These are phyloP conservation scores for Autographa pulchrina DNA, from an alignment of 2,888 invertebrate species.

Conservation along the genomic window DNA sequence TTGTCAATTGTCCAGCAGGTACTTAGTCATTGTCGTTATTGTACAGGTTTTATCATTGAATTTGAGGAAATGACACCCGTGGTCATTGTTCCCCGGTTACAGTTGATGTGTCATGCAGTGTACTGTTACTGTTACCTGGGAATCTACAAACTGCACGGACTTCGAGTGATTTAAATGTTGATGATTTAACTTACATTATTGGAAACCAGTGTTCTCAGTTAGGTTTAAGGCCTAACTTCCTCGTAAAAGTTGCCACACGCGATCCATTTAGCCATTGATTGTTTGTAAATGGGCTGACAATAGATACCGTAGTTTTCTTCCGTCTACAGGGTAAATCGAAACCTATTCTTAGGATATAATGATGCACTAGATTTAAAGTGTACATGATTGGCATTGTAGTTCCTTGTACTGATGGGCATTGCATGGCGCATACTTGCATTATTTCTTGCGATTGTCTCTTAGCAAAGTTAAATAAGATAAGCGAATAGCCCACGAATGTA, in stretches of 20 bases:
- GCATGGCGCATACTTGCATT: background rate
- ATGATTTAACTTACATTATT: conserved; percentile 3
- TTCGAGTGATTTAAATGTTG: conserved; percentile 19
- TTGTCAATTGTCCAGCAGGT: conserved; percentile 21
- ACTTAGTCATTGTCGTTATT: conserved; percentile 43
- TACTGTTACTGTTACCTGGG: conserved; percentile 45
- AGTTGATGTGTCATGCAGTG: conserved; percentile 48
- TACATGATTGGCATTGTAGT: background rate
- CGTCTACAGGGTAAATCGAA: background rate
- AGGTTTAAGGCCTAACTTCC: background rate
- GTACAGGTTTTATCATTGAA: conserved; percentile 45
- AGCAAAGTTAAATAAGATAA: background rate
- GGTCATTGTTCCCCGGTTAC: conserved; percentile 49
- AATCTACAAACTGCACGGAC: conserved; percentile 31
- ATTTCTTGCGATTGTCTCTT: background rate
- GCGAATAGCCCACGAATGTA: conserved; percentile 14
- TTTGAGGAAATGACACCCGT: conserved; percentile 47
- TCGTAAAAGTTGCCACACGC: background rate
- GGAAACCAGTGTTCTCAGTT: background rate
- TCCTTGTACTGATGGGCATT: background rate
- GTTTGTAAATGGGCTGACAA: background rate
- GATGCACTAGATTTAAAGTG: background rate
- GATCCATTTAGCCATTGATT: background rate
- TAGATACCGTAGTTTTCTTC: background rate
- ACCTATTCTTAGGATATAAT: background rate